These are phyloP conservation scores for Papilio xuthus DNA, from an alignment of 1,140 invertebrate species.

Conservation along the genomic window DNA sequence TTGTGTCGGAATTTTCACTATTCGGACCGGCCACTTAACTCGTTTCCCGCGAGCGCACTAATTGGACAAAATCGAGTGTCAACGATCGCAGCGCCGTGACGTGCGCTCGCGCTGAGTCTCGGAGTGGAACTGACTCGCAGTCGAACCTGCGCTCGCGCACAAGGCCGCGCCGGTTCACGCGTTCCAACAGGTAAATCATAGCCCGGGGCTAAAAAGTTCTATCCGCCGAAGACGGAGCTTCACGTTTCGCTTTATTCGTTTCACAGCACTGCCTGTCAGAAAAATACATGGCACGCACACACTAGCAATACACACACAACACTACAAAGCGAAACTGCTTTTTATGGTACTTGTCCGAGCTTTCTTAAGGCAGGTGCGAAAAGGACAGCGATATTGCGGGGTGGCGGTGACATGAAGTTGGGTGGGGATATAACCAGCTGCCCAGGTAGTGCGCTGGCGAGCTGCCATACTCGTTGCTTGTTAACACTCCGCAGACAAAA, in stretches of 20 bases:
- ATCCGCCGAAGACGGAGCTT: slow-evolving; percentile 55
- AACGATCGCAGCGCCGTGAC: slow-evolving; percentile 55
- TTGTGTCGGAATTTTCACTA: slow-evolving; percentile 66
- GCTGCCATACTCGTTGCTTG: slow-evolving; percentile 71
- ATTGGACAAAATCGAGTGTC: slow-evolving; percentile 76
- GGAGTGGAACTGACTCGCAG: slow-evolving; percentile 75
- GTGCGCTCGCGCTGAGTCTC: slow-evolving; percentile 69
- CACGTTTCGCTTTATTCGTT: slow-evolving; percentile 61
- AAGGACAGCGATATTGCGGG: slow-evolving; percentile 65
- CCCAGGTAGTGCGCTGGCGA: slow-evolving; percentile 74
- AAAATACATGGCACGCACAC: slow-evolving; percentile 76
- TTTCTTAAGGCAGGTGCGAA: slow-evolving; percentile 65
- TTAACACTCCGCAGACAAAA: slow-evolving; percentile 72
- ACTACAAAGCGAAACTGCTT: slow-evolving; percentile 75
- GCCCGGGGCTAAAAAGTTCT: slow-evolving; percentile 60
- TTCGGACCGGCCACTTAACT: slow-evolving; percentile 76
- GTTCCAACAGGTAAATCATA: slow-evolving; percentile 78
- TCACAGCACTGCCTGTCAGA: slow-evolving; percentile 60
- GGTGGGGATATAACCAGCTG: slow-evolving; percentile 76
- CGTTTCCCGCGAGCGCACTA: slow-evolving; percentile 77
- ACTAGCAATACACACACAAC: slow-evolving; percentile 52
- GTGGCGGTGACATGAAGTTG: slow-evolving; percentile 53
- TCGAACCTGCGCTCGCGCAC: slow-evolving; percentile 79
- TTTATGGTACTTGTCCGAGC: slow-evolving; percentile 71
- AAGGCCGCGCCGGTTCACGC: slow-evolving; percentile 79